Evolutionary conservation across 2,888 invertebrate genomes (phyloP).

Genomic region (Philaethria dido): DNA sequence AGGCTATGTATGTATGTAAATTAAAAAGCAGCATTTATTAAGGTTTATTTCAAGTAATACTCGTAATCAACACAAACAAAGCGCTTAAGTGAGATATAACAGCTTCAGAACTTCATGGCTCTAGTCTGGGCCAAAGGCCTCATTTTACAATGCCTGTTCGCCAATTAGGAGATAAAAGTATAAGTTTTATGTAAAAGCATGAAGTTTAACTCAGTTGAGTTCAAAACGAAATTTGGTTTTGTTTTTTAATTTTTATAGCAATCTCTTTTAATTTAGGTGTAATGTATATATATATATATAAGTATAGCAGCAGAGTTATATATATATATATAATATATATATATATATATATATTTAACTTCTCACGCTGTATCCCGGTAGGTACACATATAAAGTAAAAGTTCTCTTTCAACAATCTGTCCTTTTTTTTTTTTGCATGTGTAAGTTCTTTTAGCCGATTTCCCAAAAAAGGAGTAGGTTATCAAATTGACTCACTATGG

Average conservation of each 20-base stretch:
- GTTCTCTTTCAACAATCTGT: no score
- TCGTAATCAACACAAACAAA: constrained; percentile 29
- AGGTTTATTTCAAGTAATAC: constrained; percentile 16
- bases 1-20: no score
- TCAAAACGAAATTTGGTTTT: neutral
- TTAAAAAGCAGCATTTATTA: constrained; percentile 8
- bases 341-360: no score
- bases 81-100: constrained; percentile 25
- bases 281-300: neutral
- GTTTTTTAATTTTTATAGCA: neutral
- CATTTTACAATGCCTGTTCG: constrained; percentile 27
- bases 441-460: no score
- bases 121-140: no score
- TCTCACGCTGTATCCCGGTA: no score
- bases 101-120: constrained; percentile 33
- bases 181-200: constrained; percentile 24
- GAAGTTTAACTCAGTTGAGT: constrained; percentile 11
- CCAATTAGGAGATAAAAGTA: constrained; percentile 18
- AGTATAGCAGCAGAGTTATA: no score
- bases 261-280: neutral
- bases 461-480: no score
- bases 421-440: no score
- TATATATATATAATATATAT: neutral
- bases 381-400: no score
- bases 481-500: no score